Conservation (phyloP, 2,888 invertebrate species). For the Drosophila paucipuncta region DNA sequence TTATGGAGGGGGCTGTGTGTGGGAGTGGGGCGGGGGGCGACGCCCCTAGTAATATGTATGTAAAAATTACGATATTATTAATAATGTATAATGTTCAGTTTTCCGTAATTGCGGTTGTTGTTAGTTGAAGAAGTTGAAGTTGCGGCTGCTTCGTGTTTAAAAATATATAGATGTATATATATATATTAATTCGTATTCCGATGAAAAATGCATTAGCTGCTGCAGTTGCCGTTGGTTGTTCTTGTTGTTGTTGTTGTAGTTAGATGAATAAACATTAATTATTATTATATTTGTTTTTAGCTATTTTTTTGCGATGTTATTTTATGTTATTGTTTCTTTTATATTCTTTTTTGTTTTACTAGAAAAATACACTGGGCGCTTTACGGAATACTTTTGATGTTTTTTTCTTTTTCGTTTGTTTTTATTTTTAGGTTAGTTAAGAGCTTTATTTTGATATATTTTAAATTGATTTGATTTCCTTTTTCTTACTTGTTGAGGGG, state of each 20-base stretch:
- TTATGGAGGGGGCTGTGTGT: neutral
- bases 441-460: conserved; percentile 60
- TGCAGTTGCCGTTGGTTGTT: conserved; percentile 59
- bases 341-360: conserved; percentile 67
- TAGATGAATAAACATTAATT: conserved; percentile 46
- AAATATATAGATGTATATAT: conserved; percentile 20
- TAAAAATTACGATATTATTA: conserved; percentile 73
- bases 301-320: conserved; percentile 66
- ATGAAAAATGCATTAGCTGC: conserved; percentile 79
- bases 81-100: conserved; percentile 61
- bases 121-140: conserved; percentile 38
- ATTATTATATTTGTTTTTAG: conserved; percentile 27
- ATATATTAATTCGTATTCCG: conserved; percentile 52
- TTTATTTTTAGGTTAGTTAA: conserved; percentile 39
- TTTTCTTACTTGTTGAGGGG: conserved; percentile 22
- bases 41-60: conserved; percentile 53
- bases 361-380: conserved; percentile 81
- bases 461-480: conserved; percentile 42
- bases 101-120: conserved; percentile 42
- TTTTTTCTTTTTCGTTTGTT: conserved; percentile 33
- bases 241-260: conserved; percentile 42
- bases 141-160: conserved; percentile 51
- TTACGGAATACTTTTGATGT: conserved; percentile 61
- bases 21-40: conserved; percentile 15
- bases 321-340: conserved; percentile 32